These are phyloP conservation scores for Nannobrachium achirus DNA, from an alignment of 2,113 vertebrate genomes.

Conservation along the genomic window DNA sequence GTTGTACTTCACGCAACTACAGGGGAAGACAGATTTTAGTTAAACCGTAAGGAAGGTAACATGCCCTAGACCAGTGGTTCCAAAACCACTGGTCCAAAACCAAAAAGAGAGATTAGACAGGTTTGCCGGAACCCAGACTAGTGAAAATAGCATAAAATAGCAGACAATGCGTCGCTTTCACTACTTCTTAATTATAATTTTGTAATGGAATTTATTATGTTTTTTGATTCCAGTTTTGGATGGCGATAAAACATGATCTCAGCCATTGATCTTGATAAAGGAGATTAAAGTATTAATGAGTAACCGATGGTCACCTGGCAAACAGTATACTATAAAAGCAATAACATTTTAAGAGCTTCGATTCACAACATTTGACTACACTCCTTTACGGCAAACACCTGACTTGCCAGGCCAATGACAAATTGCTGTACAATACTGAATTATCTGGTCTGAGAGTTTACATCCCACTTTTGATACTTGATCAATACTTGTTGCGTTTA, in stretches of 20 bases:
- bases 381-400: neutral
- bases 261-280: too few relatives aligned
- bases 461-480: neutral
- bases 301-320: neutral
- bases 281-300: neutral
- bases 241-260: too few relatives aligned
- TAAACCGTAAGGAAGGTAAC: neutral
- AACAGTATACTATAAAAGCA: neutral
- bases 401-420: neutral
- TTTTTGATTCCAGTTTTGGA: too few relatives aligned
- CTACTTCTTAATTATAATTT: too few relatives aligned
- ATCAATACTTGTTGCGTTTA: neutral
- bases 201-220: too few relatives aligned
- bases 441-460: neutral
- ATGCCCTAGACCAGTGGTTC: too few relatives aligned
- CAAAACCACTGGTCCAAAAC: too few relatives aligned
- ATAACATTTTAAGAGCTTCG: neutral
- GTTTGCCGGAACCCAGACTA: too few relatives aligned
- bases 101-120: too few relatives aligned
- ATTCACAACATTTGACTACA: neutral
- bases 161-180: too few relatives aligned
- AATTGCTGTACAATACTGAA: neutral
- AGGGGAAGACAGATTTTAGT: neutral
- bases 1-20: neutral
- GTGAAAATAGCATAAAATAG: too few relatives aligned